Conservation (phyloP, 2,888 invertebrate species). For the Scaptomyza parva region DNA sequence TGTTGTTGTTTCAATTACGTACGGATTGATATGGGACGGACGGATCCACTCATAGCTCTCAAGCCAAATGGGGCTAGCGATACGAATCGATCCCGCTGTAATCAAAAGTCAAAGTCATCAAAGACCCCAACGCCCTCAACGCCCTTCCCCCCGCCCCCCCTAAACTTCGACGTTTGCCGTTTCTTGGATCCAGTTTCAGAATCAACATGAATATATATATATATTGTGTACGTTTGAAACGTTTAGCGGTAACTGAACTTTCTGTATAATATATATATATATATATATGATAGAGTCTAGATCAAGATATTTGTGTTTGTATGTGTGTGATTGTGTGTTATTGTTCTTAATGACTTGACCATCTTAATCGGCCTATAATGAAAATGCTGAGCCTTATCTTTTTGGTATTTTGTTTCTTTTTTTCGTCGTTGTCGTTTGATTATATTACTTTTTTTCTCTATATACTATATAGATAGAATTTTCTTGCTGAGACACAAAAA, state of each 20-base stretch:
- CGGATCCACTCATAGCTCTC: slow-evolving; percentile 32
- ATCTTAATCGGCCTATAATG: slow-evolving; percentile 38
- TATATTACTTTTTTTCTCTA: slow-evolving; percentile 12
- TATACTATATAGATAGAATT: background rate
- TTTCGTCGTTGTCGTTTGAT: slow-evolving; percentile 16
- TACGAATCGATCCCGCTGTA: slow-evolving; percentile 35
- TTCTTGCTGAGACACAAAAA: slow-evolving; percentile 52
- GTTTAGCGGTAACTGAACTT: slow-evolving; percentile 45
- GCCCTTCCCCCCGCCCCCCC: background rate
- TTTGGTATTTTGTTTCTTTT: slow-evolving; percentile 11
- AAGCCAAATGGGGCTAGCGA: slow-evolving; percentile 38
- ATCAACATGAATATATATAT: too few relatives aligned
- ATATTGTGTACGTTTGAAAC: slow-evolving; percentile 2
- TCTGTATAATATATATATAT: slow-evolving; percentile 10
- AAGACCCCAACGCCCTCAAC: background rate
- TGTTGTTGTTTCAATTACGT: slow-evolving; percentile 49
- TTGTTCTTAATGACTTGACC: slow-evolving; percentile 35
- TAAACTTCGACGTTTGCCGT: background rate
- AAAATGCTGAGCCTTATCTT: slow-evolving; percentile 41
- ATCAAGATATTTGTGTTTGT: background rate
- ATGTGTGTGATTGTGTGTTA: background rate
- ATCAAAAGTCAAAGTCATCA: slow-evolving; percentile 63
- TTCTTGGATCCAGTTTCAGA: slow-evolving; percentile 17
- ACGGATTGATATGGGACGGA: slow-evolving; percentile 56
- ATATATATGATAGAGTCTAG: background rate